phyloP scores from a whole-genome alignment of 2,797 vertebrate genomes.

The Myripristis murdjan region DNA sequence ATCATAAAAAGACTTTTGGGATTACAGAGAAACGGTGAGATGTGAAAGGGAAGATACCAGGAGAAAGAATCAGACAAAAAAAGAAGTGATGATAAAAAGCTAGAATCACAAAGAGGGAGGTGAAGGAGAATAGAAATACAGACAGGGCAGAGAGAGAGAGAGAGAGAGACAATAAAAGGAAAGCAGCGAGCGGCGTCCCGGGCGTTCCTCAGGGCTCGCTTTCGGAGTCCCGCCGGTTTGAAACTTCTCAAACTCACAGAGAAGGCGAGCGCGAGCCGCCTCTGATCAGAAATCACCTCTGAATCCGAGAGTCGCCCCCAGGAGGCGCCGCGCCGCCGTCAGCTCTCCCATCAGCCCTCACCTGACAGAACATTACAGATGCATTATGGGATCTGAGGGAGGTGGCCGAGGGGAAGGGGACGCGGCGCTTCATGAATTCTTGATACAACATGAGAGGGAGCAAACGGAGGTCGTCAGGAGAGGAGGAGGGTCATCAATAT shows the following conservation, averaged over 20 bases:
- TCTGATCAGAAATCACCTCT: constrained; percentile 35
- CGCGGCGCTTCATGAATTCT: constrained; percentile 77
- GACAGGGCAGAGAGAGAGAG: neutral
- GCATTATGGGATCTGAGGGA: constrained; percentile 81
- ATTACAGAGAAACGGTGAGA: neutral
- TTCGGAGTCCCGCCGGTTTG: constrained; percentile 9
- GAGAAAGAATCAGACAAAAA: neutral
- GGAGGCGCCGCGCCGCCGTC: constrained; percentile 57
- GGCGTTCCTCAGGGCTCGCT: constrained; percentile 46
- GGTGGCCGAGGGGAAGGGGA: constrained; percentile 42
- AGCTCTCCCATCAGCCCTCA: too few relatives aligned
- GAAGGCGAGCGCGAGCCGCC: constrained; percentile 11
- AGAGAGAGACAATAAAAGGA: neutral
- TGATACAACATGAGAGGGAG: constrained; percentile 86
- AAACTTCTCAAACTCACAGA: constrained; percentile 24
- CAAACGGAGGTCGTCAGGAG: constrained; percentile 81
- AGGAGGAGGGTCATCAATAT: constrained; percentile 82
- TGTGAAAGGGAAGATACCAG: neutral
- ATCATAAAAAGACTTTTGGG: too few relatives aligned
- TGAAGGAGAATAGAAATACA: too few relatives aligned
- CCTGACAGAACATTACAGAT: constrained; percentile 79
- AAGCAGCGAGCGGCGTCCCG: neutral
- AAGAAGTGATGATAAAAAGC: neutral
- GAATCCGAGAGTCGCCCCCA: constrained; percentile 25
- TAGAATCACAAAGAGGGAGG: neutral